Evolutionary conservation across 2,113 vertebrate genomes (phyloP), one percentile per base, ranked within the genome.

Genomic region (Caranx melampygus): DNA sequence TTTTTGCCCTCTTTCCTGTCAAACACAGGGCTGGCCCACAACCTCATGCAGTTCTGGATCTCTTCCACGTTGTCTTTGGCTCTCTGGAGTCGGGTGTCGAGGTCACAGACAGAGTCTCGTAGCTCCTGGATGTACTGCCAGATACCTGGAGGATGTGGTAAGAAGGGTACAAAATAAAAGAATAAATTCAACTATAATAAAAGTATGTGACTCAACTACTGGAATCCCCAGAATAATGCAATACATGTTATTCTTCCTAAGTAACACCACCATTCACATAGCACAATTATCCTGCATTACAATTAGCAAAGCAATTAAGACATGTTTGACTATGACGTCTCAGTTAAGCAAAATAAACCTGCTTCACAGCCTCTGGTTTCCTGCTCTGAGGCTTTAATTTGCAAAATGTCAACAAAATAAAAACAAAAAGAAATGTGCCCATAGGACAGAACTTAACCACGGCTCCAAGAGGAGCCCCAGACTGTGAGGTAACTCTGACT

Each of bases 1-100:
- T 72, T 97, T 83, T 93, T 99, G 0, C 94, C 89, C 52, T 98
- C 97, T 75, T 94, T 97, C 83, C 97, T 95, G 87, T 96, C 95
- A 7, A 97, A 96, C 8, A 98, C 18, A 0, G 97, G 97, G 0
- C 79, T 90, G 21, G 82, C 83, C 98, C 97, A 99, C 0, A 92
- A 93, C 51, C 21, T 94, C 93, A 97, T 94, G 0, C 95, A 87
- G 76, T 20, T 93, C 87, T 96, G 95, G 75, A 99, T 97, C 82
- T 96, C 94, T 63, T 96, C 95, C 12, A 97, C 87, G 0, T 99
- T 97, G 89, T 93, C 95, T 88, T 97, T 96, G 65, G 94, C 86
- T 85, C 92, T 97, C 90, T 97, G 96, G 44, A 97, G 89, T 82
- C 95, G 93, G 81, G 52, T 85, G 78, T 98, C 96, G 13, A 99